Conservation (phyloP, 1,140 invertebrate species). For the Rhyacophila brunnea region DNA sequence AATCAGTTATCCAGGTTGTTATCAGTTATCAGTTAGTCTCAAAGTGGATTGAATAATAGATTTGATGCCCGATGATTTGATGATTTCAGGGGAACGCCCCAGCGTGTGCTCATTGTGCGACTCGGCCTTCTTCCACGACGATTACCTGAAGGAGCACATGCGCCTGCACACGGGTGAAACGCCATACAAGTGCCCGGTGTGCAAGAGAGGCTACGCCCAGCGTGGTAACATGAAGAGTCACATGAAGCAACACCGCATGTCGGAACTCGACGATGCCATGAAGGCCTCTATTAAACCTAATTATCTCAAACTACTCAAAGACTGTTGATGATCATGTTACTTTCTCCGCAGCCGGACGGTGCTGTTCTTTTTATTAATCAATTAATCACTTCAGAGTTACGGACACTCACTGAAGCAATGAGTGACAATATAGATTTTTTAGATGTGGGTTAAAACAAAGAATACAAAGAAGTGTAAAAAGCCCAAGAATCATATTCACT, state of each 20-base stretch:
- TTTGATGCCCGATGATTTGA: too few species aligned
- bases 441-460: too few species aligned
- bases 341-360: too few species aligned
- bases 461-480: too few species aligned
- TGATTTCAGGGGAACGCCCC: conserved; percentile 49
- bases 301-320: conserved; percentile 45
- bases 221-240: conserved; percentile 57
- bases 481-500: too few species aligned
- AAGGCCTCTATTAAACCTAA: conserved; percentile 48
- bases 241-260: conserved; percentile 47
- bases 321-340: conserved; percentile 18
- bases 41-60: too few species aligned
- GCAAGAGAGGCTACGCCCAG: conserved; percentile 65
- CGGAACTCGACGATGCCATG: conserved; percentile 43
- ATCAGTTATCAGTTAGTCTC: too few species aligned
- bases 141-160: conserved; percentile 64
- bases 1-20: too few species aligned
- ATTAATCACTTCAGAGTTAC: too few species aligned
- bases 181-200: conserved; percentile 71
- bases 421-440: too few species aligned
- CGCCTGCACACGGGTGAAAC: conserved; percentile 72
- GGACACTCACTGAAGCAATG: too few species aligned
- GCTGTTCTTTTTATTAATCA: too few species aligned
- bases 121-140: conserved; percentile 47
- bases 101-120: conserved; percentile 46